Evolutionary conservation across 1,140 invertebrate species (phyloP), one percentile per base, ranked within the genome.

Genomic region (Drosophila ogumai): DNA sequence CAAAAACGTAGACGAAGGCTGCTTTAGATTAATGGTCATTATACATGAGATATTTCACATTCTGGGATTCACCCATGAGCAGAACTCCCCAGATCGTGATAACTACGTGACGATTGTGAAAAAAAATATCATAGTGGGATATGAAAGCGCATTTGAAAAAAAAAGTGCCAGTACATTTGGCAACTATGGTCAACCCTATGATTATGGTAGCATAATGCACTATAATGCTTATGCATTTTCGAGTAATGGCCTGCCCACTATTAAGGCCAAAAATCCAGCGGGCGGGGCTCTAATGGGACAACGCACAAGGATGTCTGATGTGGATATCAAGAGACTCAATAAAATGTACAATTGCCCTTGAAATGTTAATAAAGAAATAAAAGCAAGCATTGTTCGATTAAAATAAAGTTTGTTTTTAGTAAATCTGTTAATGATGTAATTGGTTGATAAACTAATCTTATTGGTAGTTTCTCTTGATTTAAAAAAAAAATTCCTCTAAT

Each of bases 31-130:
- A 54, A 94, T 93, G 8, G 94, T 93, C 6, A 93, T 96, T 19
- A 22, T 22, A 22, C 19, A 22, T 22, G 19, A 22, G 19, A 22
- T 22, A 22, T 22, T 22, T 22, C 19, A 22, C 19, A 22, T 22
- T 22, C 19, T 96, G 10, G 96, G 96, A 0, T 96, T 96, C 79
- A 94, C 94, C 80, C 95, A 97, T 80, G 96, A 96, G 92, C 96
- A 97, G 82, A 95, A 94, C 76, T 93, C 95, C 7, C 92, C 94
- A 2, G 95, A 97, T 88, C 93, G 96, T 58, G 96, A 97, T 81
- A 92, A 95, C 1, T 96, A 94, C 79, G 94, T 97, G 1, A 91
- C 91, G 9, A 94, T 97, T 44, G 72, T 94, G 1, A 95, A 94
- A 92, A 93, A 95, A 10, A 96, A 96, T 76, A 96, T 97, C 25